These are phyloP conservation scores for Drosophila atripex DNA, from an alignment of 2,888 invertebrate genomes.

Conservation along the genomic window DNA sequence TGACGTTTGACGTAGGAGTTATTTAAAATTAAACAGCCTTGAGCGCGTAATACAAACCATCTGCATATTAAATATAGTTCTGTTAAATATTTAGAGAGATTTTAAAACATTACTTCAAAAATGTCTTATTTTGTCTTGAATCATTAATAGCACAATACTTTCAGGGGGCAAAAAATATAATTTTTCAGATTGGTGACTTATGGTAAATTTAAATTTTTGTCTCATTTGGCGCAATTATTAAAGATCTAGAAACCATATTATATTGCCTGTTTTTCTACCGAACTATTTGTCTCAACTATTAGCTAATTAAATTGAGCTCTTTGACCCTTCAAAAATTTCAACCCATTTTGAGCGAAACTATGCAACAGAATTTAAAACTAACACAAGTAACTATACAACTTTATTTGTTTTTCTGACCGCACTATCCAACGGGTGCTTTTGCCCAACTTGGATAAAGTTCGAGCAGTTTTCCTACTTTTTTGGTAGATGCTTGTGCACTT, in stretches of 20 bases:
- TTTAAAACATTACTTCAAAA: background rate
- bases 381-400: constrained; percentile 52
- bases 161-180: too few species aligned
- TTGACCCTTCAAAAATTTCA: background rate
- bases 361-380: constrained; percentile 17
- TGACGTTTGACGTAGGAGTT: constrained; percentile 10
- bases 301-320: background rate
- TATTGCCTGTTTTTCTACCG: too few species aligned
- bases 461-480: constrained; percentile 20
- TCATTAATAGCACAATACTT: background rate
- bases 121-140: background rate
- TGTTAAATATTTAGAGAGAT: background rate
- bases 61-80: background rate
- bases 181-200: too few species aligned
- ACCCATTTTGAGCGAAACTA: constrained; percentile 1
- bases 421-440: constrained; percentile 18
- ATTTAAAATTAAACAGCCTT: background rate
- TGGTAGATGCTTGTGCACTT: constrained; percentile 56
- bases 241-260: too few species aligned
- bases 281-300: too few species aligned
- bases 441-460: constrained; percentile 52
- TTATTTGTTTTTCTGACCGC: constrained; percentile 63
- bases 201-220: too few species aligned
- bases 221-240: too few species aligned
- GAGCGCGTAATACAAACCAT: background rate